These are phyloP conservation scores for Amphimallon solstitiale DNA, from an alignment of 2,888 invertebrate genomes.

Conservation along the genomic window DNA sequence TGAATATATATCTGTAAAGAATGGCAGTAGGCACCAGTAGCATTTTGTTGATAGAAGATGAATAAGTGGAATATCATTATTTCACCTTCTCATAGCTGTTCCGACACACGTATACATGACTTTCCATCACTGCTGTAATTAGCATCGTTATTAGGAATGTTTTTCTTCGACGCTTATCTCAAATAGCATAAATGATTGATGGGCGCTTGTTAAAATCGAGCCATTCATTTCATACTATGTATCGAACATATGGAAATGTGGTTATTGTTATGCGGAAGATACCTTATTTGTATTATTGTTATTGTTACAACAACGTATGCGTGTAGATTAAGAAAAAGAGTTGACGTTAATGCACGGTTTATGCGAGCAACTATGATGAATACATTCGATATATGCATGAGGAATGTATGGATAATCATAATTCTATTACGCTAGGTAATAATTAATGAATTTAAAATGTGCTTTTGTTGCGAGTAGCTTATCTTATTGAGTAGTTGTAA, in stretches of 20 bases:
- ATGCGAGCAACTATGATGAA: not conserved
- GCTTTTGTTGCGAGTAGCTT: too few relatives aligned
- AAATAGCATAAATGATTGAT: constrained; percentile 6
- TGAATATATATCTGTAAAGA: constrained; percentile 1
- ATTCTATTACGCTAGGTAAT: constrained; percentile 1
- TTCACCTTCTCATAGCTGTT: constrained; percentile 7
- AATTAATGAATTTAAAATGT: not conserved
- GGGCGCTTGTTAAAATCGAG: constrained; percentile 1
- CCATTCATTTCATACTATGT: constrained; percentile 6
- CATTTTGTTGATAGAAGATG: not conserved
- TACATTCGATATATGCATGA: not conserved
- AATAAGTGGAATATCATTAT: constrained; percentile 14
- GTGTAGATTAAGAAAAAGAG: not conserved
- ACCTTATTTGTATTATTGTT: constrained; percentile 4
- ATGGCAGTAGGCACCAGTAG: constrained; percentile 14
- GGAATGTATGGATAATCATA: not conserved
- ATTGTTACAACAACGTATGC: not conserved
- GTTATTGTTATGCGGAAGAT: not conserved
- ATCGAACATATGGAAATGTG: not conserved
- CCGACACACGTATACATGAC: not conserved
- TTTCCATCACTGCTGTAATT: constrained; percentile 7
- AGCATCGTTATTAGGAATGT: constrained; percentile 9
- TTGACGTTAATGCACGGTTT: not conserved
- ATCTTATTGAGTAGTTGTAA: too few relatives aligned
- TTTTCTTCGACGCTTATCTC: not conserved